These are phyloP conservation scores for Cataglyphis altisquamis DNA, from an alignment of 2,888 invertebrate species.

Conservation along the genomic window DNA sequence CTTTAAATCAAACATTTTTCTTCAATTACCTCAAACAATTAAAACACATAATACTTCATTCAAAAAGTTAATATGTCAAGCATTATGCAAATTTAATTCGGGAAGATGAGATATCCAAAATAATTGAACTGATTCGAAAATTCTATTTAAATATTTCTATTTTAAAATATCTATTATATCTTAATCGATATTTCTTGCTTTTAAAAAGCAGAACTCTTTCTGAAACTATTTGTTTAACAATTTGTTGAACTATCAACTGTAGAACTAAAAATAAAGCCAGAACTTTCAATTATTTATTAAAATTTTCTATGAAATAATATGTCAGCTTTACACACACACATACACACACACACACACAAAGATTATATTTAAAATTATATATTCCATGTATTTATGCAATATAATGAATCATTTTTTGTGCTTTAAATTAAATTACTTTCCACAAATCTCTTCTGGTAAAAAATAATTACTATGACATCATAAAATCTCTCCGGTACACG, in stretches of 20 bases:
- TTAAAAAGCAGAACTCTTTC: too few species aligned
- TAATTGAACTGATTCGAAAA: neutral
- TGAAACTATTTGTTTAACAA: too few species aligned
- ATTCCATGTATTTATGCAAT: neutral
- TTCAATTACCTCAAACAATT: neutral
- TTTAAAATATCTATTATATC: too few species aligned
- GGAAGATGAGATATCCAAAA: neutral
- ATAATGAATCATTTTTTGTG: neutral
- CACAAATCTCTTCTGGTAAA: neutral
- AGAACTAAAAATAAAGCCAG: too few species aligned
- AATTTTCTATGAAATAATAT: too few species aligned
- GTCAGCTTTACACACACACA: too few species aligned
- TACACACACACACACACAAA: neutral
- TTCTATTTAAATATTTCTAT: too few species aligned
- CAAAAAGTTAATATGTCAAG: neutral
- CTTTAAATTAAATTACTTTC: neutral
- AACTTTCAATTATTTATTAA: too few species aligned
- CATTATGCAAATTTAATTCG: neutral
- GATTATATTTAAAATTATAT: neutral
- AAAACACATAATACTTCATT: neutral
- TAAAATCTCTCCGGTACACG: neutral
- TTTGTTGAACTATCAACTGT: too few species aligned
- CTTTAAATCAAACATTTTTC: neutral
- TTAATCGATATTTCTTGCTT: too few species aligned
- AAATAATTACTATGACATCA: slow-evolving; percentile 2